Percentiles rank a stretch among this genome's conserved stretches.
Evolutionary conservation across 2,797 vertebrate species (phyloP).

Genomic region (Schizopygopsis pylzovi): DNA sequence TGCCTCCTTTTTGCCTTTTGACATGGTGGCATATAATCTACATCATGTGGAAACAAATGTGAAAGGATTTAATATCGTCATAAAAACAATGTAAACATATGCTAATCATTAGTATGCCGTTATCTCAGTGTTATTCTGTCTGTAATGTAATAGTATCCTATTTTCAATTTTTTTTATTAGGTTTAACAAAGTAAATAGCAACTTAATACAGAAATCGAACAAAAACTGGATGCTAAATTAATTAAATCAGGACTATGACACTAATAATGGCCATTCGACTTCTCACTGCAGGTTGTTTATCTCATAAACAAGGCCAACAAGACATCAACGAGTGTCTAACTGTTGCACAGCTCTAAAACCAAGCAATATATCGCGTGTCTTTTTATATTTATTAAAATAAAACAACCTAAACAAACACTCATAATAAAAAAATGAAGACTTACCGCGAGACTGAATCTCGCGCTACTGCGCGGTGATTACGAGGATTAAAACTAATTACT

Average conservation of each 20-base stretch:
- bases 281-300: neutral
- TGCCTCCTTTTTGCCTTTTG: conserved; percentile 75
- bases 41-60: neutral
- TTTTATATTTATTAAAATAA: neutral
- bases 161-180: neutral
- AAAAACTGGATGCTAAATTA: neutral
- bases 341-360: neutral
- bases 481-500: neutral
- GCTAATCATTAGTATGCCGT: neutral
- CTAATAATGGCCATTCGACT: neutral
- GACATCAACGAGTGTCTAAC: neutral
- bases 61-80: neutral
- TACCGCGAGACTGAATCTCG: conserved; percentile 6
- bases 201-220: neutral
- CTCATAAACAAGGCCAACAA: neutral
- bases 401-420: neutral
- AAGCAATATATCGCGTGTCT: neutral
- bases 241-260: neutral
- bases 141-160: neutral
- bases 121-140: neutral
- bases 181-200: neutral
- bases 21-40: conserved; percentile 75
- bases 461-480: neutral
- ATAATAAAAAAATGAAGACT: neutral
- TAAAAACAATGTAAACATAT: neutral